Evolutionary conservation across 2,888 invertebrate species (phyloP).

Genomic region (Xestoiulus laeticollis): DNA sequence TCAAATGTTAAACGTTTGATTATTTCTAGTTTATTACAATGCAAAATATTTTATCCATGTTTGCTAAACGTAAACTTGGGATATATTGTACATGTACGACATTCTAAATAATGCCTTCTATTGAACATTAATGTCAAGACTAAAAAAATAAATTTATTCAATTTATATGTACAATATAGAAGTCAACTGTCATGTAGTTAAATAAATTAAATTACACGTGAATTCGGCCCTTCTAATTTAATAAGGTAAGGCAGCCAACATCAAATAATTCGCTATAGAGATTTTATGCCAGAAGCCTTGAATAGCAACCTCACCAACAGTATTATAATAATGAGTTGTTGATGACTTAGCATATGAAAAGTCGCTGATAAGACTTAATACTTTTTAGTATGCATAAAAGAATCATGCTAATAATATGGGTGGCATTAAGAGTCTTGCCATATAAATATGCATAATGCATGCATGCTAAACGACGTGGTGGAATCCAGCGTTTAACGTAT

Average conservation of each 20-base stretch:
- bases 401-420: constrained; percentile 34
- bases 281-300: neutral
- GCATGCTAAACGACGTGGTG: constrained; percentile 10
- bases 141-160: no score
- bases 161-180: no score
- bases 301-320: neutral
- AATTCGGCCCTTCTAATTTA: no score
- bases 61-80: no score
- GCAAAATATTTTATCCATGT: no score
- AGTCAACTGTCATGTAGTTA: no score
- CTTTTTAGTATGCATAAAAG: constrained; percentile 41
- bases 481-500: constrained; percentile 36
- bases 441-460: constrained; percentile 41
- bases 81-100: no score
- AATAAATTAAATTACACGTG: no score
- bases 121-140: no score
- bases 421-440: constrained; percentile 19
- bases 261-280: neutral
- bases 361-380: constrained; percentile 43
- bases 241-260: neutral
- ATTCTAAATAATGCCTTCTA: no score
- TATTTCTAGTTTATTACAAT: no score
- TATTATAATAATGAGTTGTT: constrained; percentile 28
- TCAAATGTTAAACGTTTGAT: no score
- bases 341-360: constrained; percentile 43